Evolutionary conservation across 2,113 vertebrate species (phyloP).

Genomic region (Platysternon megacephalum): DNA sequence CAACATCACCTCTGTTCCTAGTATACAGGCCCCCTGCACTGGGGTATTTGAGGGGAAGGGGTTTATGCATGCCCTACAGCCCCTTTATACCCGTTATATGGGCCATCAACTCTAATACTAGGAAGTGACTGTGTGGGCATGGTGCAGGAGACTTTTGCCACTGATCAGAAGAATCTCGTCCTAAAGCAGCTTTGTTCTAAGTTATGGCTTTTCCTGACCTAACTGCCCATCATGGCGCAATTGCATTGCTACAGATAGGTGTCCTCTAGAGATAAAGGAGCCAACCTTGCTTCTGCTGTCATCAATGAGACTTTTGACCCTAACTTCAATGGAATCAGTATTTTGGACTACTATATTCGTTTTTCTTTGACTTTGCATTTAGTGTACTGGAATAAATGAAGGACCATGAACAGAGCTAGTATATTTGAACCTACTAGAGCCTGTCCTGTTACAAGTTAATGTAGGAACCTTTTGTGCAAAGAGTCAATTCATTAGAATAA

Average conservation of each 20-base stretch:
- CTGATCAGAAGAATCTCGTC: slow-evolving; percentile 16
- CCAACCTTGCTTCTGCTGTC: background rate
- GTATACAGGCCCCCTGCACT: background rate
- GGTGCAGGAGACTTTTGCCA: background rate
- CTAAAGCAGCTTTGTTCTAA: background rate
- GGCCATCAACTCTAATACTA: background rate
- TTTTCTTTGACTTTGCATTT: background rate
- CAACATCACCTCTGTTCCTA: background rate
- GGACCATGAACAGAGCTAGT: background rate
- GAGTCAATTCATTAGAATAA: background rate
- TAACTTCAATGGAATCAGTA: background rate
- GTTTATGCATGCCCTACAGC: background rate
- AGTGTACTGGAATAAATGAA: background rate
- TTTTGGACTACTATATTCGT: background rate
- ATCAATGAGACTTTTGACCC: background rate
- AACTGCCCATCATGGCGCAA: background rate
- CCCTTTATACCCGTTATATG: background rate
- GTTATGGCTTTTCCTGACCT: background rate
- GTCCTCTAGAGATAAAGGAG: background rate
- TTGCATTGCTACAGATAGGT: background rate
- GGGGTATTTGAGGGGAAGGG: background rate
- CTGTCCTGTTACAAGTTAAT: background rate
- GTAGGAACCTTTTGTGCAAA: background rate
- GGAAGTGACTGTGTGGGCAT: background rate
- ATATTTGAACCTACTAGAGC: background rate